phyloP scores from a whole-genome alignment of 2,888 invertebrate species.

The Phorcus lineatus region DNA sequence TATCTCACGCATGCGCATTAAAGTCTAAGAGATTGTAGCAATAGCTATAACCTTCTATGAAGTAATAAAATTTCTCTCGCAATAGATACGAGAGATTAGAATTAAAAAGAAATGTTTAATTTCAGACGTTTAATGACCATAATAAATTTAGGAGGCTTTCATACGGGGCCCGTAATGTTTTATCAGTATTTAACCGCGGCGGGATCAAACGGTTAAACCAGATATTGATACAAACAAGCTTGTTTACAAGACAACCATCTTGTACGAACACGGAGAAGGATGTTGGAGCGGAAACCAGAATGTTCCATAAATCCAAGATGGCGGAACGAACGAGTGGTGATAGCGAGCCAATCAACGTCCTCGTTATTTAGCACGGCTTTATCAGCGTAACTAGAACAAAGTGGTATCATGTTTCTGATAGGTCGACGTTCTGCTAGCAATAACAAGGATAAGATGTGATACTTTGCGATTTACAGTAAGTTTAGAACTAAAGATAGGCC shows the following conservation, averaged over 20 bases:
- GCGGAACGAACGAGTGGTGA: constrained; percentile 19
- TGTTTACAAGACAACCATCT: background rate
- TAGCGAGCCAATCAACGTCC: constrained; percentile 19
- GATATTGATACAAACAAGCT: constrained; percentile 8
- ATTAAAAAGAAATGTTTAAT: background rate
- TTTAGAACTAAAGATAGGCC: background rate
- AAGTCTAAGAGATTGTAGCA: background rate
- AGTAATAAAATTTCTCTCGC: background rate
- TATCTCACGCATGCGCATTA: constrained; percentile 14
- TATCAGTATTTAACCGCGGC: background rate
- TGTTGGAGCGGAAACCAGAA: background rate
- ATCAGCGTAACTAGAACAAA: constrained; percentile 13
- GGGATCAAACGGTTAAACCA: constrained; percentile 6
- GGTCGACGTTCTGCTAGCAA: background rate
- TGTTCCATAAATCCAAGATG: constrained; percentile 22
- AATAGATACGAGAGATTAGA: constrained; percentile 5
- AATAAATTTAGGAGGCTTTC: background rate
- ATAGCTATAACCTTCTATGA: background rate
- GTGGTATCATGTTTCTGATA: constrained; percentile 21
- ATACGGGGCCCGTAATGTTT: background rate
- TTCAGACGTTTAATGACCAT: background rate
- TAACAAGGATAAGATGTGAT: background rate
- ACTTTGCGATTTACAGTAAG: background rate
- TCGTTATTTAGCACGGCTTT: constrained; percentile 15
- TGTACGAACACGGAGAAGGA: background rate